Evolutionary conservation across 2,888 invertebrate species (phyloP).

Genomic region (Drosophila kanekoi): DNA sequence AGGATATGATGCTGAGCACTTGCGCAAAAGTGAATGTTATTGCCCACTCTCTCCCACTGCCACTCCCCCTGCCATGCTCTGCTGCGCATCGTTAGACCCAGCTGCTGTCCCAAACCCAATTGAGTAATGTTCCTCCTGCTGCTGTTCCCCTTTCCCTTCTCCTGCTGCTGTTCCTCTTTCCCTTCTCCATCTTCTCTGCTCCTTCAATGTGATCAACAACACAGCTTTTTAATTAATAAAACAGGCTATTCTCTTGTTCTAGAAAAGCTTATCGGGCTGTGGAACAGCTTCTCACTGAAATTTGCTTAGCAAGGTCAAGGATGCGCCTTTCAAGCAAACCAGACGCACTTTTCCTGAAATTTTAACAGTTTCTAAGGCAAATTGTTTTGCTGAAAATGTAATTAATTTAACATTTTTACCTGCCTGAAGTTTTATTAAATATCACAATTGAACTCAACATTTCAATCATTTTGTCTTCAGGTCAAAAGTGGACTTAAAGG

Average conservation of each 20-base stretch:
- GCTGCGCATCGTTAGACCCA: conserved; percentile 55
- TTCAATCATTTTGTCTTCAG: too few species aligned
- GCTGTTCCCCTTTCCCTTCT: neutral
- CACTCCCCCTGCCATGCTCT: neutral
- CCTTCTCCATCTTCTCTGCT: neutral
- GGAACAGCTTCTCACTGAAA: neutral
- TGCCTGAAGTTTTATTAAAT: too few species aligned
- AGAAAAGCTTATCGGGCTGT: neutral
- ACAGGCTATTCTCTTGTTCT: conserved; percentile 15
- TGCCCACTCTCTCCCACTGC: neutral
- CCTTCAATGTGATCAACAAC: conserved; percentile 23
- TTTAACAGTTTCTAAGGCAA: too few species aligned
- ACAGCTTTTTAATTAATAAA: conserved; percentile 46
- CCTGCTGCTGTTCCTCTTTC: neutral
- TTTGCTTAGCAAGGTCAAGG: conserved; percentile 26
- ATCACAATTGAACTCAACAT: too few species aligned
- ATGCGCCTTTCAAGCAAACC: neutral
- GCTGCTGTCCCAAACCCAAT: conserved; percentile 57
- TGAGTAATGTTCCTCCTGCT: conserved; percentile 35
- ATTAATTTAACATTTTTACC: too few species aligned
- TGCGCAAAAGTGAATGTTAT: conserved; percentile 36
- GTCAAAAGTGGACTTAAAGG: too few species aligned
- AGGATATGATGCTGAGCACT: conserved; percentile 2
- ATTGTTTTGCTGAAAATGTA: too few species aligned
- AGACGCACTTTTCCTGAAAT: neutral